phyloP scores from a whole-genome alignment of 1,140 invertebrate genomes.

The Uloborus diversus region DNA sequence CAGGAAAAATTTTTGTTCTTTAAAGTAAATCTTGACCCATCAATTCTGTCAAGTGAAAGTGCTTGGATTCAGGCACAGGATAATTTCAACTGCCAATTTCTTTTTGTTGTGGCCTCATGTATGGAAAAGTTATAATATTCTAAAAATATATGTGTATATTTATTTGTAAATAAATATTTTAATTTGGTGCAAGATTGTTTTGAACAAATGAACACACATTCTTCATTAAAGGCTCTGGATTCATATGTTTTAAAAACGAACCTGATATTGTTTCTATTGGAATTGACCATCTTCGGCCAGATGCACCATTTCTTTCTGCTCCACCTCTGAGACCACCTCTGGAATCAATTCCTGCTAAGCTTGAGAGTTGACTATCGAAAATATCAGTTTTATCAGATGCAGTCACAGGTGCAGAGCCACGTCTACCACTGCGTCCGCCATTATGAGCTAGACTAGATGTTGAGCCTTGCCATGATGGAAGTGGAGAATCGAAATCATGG shows the following conservation, averaged over 20 bases:
- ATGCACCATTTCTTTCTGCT: conserved; percentile 16
- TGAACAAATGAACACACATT: not conserved
- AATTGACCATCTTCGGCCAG: conserved; percentile 45
- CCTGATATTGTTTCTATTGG: conserved; percentile 31
- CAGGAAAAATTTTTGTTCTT: not conserved
- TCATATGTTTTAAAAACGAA: conserved; percentile 6
- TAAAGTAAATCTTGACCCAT: not conserved
- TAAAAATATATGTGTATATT: too few relatives aligned
- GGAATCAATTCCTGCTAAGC: not conserved
- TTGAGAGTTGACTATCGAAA: not conserved
- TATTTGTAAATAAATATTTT: not conserved
- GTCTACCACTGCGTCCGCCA: conserved; percentile 4
- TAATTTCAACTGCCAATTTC: not conserved
- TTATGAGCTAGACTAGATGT: conserved; percentile 12
- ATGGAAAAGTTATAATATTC: not conserved
- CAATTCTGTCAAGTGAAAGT: not conserved
- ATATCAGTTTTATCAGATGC: not conserved
- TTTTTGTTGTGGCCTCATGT: not conserved
- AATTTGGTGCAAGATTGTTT: not conserved
- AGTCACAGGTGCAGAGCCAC: conserved; percentile 55
- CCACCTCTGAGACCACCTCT: conserved; percentile 7
- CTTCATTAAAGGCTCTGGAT: not conserved
- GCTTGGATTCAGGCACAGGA: not conserved
- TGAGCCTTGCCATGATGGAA: conserved; percentile 30
- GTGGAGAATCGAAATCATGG: conserved; percentile 46